Evolutionary conservation across 2,113 vertebrate species (phyloP).

Genomic region (Pitta sordida): DNA sequence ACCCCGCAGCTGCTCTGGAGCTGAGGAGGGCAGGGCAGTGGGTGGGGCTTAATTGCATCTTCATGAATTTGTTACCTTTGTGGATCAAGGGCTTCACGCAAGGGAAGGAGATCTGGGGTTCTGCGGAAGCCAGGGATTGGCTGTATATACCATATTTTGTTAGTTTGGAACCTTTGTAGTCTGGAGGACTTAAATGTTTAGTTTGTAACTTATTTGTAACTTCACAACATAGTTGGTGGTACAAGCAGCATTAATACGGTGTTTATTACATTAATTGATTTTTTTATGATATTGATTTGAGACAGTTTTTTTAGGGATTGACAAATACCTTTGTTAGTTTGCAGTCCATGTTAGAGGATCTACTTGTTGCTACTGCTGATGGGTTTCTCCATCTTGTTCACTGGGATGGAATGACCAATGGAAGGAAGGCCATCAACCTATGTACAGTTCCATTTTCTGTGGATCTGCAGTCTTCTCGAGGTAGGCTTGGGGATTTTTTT

Average conservation of each 20-base stretch:
- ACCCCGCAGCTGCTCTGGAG: too few species aligned
- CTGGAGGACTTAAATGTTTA: background rate
- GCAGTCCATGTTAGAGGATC: constrained; percentile 90
- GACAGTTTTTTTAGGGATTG: background rate
- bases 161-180: background rate
- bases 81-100: too few species aligned
- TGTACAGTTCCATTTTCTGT: constrained; percentile 93
- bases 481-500: constrained; percentile 59
- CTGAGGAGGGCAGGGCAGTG: too few species aligned
- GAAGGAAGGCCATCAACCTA: constrained; percentile 90
- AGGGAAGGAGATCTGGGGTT: too few species aligned
- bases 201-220: background rate
- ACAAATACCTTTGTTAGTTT: constrained; percentile 73
- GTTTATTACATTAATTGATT: background rate
- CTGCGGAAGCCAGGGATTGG: too few species aligned
- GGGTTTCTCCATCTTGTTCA: constrained; percentile 94
- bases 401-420: constrained; percentile 94
- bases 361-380: constrained; percentile 91
- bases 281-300: background rate
- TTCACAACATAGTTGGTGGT: background rate
- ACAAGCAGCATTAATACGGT: background rate
- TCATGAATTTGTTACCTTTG: too few species aligned
- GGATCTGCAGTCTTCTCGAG: constrained; percentile 93
- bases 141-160: background rate
- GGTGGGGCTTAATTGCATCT: too few species aligned